Conservation (phyloP, 2,113 vertebrate genomes). For the Fukomys damarensis region DNA sequence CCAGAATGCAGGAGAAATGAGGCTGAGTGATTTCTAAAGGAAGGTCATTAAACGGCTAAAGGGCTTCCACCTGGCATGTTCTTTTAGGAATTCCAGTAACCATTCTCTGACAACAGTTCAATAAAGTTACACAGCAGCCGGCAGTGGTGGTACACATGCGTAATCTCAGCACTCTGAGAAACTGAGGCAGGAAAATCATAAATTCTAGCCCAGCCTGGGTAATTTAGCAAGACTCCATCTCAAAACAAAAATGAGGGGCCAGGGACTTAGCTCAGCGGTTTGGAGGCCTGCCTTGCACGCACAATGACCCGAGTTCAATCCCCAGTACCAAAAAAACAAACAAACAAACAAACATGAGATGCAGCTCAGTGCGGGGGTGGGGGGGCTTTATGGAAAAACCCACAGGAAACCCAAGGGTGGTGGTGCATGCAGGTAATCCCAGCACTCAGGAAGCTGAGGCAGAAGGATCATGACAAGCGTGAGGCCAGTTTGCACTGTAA, state of each 20-base stretch:
- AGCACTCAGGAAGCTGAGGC: too few relatives aligned
- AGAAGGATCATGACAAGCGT: too few relatives aligned
- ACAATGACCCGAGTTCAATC: too few relatives aligned
- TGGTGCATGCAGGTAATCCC: too few relatives aligned
- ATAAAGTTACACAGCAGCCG: neutral
- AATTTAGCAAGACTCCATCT: neutral
- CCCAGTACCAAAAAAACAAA: too few relatives aligned
- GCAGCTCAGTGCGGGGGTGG: neutral
- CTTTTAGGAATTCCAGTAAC: neutral
- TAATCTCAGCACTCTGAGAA: neutral
- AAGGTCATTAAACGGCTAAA: neutral
- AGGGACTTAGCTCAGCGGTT: too few relatives aligned
- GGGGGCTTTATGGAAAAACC: neutral
- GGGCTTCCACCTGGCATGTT: neutral
- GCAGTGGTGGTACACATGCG: neutral
- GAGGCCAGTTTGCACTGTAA: too few relatives aligned
- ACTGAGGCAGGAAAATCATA: neutral
- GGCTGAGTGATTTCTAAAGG: neutral
- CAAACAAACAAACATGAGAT: neutral
- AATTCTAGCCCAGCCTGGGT: neutral
- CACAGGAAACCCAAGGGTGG: neutral
- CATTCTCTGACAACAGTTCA: neutral
- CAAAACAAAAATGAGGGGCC: neutral
- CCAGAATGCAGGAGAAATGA: neutral
- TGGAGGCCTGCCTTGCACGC: too few relatives aligned